A percentile compares a stretch with the other conserved stretches of the same genome.
Conservation (phyloP, 1,140 invertebrate genomes). For the Cotesia typhae region DNA sequence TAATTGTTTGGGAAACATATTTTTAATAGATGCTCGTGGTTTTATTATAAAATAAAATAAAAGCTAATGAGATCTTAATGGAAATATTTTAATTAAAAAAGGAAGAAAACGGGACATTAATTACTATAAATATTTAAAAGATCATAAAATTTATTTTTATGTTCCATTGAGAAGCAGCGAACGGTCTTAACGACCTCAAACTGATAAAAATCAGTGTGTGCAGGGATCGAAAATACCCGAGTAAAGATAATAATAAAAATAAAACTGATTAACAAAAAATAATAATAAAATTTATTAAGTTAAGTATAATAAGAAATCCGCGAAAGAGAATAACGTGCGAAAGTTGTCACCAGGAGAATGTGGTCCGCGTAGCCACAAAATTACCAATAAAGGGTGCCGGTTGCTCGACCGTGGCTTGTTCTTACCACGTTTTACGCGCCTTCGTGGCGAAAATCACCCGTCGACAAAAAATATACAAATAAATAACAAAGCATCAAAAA, state of each 20-base stretch:
- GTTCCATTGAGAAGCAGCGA: not conserved
- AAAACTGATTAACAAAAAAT: not conserved
- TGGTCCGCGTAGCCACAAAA: constrained; percentile 19
- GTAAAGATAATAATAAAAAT: not conserved
- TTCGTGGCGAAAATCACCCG: constrained; percentile 20
- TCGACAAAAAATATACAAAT: constrained; percentile 1
- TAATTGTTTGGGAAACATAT: no score
- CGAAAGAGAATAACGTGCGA: constrained; percentile 18
- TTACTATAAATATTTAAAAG: constrained; percentile 2
- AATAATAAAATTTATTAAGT: not conserved
- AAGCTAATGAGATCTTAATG: no score
- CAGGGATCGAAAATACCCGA: not conserved
- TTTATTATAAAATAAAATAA: no score
- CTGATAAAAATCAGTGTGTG: constrained; percentile 31
- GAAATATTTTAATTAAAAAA: constrained; percentile 1
- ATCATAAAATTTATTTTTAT: constrained; percentile 7
- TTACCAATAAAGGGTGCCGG: constrained; percentile 36
- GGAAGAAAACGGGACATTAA: not conserved
- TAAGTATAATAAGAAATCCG: not conserved
- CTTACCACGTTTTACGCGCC: constrained; percentile 20
- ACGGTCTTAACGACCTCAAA: constrained; percentile 23
- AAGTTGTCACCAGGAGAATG: constrained; percentile 24
- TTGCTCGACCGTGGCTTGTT: constrained; percentile 20
- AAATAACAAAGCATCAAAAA: constrained; percentile 30
- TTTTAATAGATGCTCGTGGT: no score